Evolutionary conservation across 2,888 invertebrate species (phyloP).

Genomic region (Polietes domitor): DNA sequence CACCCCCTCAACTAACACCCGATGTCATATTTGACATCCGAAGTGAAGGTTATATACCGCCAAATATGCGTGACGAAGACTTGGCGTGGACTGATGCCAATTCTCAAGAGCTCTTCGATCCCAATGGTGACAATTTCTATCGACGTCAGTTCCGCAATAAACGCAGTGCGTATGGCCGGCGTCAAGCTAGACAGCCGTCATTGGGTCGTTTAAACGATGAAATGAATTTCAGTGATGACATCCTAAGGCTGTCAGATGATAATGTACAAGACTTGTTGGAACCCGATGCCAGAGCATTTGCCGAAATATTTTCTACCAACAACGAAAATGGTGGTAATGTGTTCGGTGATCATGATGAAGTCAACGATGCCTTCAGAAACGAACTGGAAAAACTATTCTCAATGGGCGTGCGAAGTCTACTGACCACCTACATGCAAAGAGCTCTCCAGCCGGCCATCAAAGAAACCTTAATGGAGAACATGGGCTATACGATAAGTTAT

Average conservation of each 20-base stretch:
- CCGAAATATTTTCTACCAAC: slow-evolving; percentile 73
- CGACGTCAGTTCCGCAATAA: slow-evolving; percentile 69
- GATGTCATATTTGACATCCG: slow-evolving; percentile 74
- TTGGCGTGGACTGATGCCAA: slow-evolving; percentile 45
- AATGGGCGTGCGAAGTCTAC: slow-evolving; percentile 89
- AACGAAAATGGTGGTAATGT: slow-evolving; percentile 49
- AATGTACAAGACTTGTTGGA: slow-evolving; percentile 75
- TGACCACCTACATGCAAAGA: slow-evolving; percentile 92
- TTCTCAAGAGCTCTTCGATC: slow-evolving; percentile 54
- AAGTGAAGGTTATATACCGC: slow-evolving; percentile 67
- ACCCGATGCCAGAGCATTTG: slow-evolving; percentile 78
- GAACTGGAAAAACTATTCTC: slow-evolving; percentile 94
- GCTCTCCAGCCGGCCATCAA: slow-evolving; percentile 92
- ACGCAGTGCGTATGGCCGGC: slow-evolving; percentile 62
- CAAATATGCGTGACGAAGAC: slow-evolving; percentile 58
- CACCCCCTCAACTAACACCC: slow-evolving; percentile 32
- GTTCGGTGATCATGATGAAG: slow-evolving; percentile 80
- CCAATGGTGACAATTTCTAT: slow-evolving; percentile 72
- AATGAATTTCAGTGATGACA: slow-evolving; percentile 76
- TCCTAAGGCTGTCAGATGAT: slow-evolving; percentile 75
- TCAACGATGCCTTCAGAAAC: slow-evolving; percentile 85
- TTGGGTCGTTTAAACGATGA: slow-evolving; percentile 68
- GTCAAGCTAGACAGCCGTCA: not conserved
- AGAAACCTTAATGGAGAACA: slow-evolving; percentile 92
- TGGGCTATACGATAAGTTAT: slow-evolving; percentile 93